phyloP scores from a whole-genome alignment of 2,888 invertebrate genomes.

The Xestia rhomboidea region DNA sequence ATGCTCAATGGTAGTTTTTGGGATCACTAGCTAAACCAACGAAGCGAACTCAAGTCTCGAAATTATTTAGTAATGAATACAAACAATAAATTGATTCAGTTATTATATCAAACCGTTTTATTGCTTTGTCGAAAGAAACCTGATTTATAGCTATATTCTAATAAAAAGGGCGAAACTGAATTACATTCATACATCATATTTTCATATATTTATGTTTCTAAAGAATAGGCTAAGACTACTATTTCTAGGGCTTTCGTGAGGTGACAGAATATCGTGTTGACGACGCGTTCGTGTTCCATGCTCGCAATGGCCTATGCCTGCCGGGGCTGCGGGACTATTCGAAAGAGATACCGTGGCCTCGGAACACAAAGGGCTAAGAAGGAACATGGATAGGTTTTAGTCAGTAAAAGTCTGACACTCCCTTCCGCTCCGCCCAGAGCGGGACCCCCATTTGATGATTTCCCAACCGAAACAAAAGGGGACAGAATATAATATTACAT shows the following conservation, averaged over 20 bases:
- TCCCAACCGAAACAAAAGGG: too few species aligned
- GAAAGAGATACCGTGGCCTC: too few species aligned
- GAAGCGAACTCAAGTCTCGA: background rate
- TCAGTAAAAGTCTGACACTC: too few species aligned
- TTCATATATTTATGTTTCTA: slow-evolving; percentile 12
- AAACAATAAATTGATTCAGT: slow-evolving; percentile 1
- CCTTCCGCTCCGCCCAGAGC: too few species aligned
- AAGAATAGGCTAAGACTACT: background rate
- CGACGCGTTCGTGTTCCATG: too few species aligned
- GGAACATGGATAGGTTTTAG: too few species aligned
- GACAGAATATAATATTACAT: background rate
- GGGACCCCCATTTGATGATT: too few species aligned
- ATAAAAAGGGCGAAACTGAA: slow-evolving; percentile 17
- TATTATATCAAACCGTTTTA: background rate
- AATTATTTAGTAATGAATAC: background rate
- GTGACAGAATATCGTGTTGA: too few species aligned
- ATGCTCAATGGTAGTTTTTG: too few species aligned
- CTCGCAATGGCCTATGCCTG: too few species aligned
- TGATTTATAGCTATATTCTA: slow-evolving; percentile 29
- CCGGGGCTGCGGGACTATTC: too few species aligned
- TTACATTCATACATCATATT: slow-evolving; percentile 29
- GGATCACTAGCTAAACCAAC: background rate
- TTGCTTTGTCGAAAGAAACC: background rate
- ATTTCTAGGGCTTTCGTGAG: background rate
- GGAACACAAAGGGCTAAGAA: too few species aligned